Evolutionary conservation across 2,888 invertebrate genomes (phyloP), one percentile per base, ranked within the genome.

Genomic region (Tiliacea aurago): DNA sequence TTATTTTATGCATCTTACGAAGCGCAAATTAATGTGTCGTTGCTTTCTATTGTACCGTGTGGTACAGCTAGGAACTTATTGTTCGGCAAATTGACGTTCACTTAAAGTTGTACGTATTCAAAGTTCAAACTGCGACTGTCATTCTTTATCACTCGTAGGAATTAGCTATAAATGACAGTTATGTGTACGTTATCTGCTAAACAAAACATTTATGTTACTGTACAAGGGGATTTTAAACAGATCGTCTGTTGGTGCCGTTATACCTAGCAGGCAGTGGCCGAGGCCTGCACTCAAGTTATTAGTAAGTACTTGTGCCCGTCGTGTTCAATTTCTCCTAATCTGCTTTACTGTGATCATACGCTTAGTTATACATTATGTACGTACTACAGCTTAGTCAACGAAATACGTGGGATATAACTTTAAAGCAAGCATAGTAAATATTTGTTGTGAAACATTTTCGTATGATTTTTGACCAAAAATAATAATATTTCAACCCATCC

Each of bases 241-340:
- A 7, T 56, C 43, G 64, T 84, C 55, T 84, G 80, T 20, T 41
- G 11, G 1, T 9, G 37, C 62, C 65, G 1, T 78, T 11, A 62
- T 53, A 66, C 23, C 37, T 58, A 45, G 64, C 61, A 66, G 33
- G 45, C 73, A 51, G 51, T 41, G 23, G 45, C 61, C 75, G 69
- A 56, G 72, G 43, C 49, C 51, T 78, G 82, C 86, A 80, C 87
- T 86, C 87, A 80, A 85, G 84, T 84, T 80, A 85, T 86, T 87
- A 87, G 87, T 70, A 80, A 72, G 68, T 80, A 76, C 86, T 87
- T 85, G 82, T 77, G 77, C 55, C 73, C 76, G 67, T 73, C 74
- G 49, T 58, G 81, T 71, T 71, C 73, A 77, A 72, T 70, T 75
- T 62, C 80, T 65, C 67, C 70, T 84, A 82, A 82, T 87, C 78